phyloP scores from a whole-genome alignment of 1,140 invertebrate species.

The Araneus ventricosus region DNA sequence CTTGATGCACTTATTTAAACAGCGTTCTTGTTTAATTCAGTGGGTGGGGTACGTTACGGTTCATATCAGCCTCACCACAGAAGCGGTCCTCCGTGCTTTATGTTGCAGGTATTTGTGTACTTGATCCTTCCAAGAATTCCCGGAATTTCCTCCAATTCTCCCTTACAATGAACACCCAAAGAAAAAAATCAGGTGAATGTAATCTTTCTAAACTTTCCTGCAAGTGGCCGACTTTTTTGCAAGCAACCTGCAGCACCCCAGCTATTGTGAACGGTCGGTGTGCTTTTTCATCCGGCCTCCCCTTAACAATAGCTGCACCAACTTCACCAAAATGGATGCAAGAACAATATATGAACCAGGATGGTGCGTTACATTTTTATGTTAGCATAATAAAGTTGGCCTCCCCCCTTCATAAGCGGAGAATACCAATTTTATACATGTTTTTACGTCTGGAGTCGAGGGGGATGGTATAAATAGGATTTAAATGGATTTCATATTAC shows the following conservation, averaged over 20 bases:
- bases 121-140: slow-evolving; percentile 45
- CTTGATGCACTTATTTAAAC: not conserved
- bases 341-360: slow-evolving; percentile 46
- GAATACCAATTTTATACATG: slow-evolving; percentile 54
- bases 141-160: slow-evolving; percentile 17
- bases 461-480: slow-evolving; percentile 29
- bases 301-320: slow-evolving; percentile 49
- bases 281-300: slow-evolving; percentile 26
- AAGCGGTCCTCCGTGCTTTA: slow-evolving; percentile 1
- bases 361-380: slow-evolving; percentile 55
- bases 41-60: not conserved
- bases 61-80: not conserved
- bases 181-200: slow-evolving; percentile 23
- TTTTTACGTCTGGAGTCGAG: slow-evolving; percentile 36
- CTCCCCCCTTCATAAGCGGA: slow-evolving; percentile 28
- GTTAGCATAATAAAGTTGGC: slow-evolving; percentile 47
- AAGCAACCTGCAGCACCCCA: slow-evolving; percentile 47
- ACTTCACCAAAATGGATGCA: slow-evolving; percentile 35
- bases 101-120: slow-evolving; percentile 45
- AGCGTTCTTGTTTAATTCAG: not conserved
- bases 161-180: not conserved
- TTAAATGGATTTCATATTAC: slow-evolving; percentile 34
- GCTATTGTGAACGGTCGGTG: slow-evolving; percentile 41
- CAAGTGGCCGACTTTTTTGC: slow-evolving; percentile 56
- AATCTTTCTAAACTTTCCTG: slow-evolving; percentile 63